phyloP scores from a whole-genome alignment of 37 sponge, comb jelly and placozoan species.

The Spongia lamella region DNA sequence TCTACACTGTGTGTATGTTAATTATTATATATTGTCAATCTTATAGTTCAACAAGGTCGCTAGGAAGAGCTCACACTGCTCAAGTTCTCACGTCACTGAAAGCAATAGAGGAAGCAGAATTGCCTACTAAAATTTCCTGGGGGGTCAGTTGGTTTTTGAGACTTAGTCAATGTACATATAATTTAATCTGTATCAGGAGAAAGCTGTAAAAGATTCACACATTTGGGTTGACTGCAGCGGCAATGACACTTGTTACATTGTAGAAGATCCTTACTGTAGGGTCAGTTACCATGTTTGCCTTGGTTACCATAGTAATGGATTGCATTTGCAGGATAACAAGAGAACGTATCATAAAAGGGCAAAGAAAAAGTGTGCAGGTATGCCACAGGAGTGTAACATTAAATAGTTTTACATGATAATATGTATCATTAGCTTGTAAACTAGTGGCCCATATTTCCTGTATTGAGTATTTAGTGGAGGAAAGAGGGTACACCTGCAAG shows the following conservation, averaged over 20 bases:
- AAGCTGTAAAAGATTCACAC: constrained; percentile 46
- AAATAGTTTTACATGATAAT: constrained; percentile 8
- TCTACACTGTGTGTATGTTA: too few species aligned
- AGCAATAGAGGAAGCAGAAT: neutral
- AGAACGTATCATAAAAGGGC: constrained; percentile 21
- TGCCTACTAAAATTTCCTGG: neutral
- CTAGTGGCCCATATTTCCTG: constrained; percentile 7
- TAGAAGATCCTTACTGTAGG: constrained; percentile 10
- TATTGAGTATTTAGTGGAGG: constrained; percentile 45
- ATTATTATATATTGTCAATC: too few species aligned
- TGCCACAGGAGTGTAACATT: neutral
- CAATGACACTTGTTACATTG: constrained; percentile 65
- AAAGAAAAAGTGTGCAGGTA: constrained; percentile 14
- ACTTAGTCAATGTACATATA: too few species aligned
- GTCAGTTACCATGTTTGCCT: constrained; percentile 8
- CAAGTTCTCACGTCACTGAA: neutral
- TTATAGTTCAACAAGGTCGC: neutral
- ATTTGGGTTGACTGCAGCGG: constrained; percentile 53
- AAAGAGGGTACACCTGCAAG: constrained; percentile 54
- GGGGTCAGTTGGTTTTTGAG: too few species aligned
- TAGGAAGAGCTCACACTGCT: neutral
- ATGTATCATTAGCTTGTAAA: neutral
- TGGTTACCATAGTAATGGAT: too few species aligned
- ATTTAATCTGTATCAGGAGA: constrained; percentile 34
- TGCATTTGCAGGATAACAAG: constrained; percentile 25